phyloP scores from a whole-genome alignment of 1,140 invertebrate species.

The Lordiphosa collinella region DNA sequence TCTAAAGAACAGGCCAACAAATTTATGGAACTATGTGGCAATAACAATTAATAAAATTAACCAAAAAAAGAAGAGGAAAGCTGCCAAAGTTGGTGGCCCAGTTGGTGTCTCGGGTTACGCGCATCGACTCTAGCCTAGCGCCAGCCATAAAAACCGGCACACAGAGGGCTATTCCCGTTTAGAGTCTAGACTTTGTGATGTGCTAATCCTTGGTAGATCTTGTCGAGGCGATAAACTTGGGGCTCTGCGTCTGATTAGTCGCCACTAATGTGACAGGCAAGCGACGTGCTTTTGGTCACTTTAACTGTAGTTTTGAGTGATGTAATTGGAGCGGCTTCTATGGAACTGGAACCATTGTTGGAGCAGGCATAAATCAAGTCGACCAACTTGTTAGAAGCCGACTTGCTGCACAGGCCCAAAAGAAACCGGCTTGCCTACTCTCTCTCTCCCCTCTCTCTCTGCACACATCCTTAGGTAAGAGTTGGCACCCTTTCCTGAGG shows the following conservation, averaged over 20 bases:
- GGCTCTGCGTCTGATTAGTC: constrained; percentile 63
- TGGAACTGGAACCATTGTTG: constrained; percentile 25
- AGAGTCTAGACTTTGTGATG: constrained; percentile 44
- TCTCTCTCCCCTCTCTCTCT: neutral
- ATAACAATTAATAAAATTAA: constrained; percentile 76
- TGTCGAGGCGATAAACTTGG: constrained; percentile 68
- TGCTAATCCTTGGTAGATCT: constrained; percentile 70
- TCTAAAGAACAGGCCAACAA: constrained; percentile 34
- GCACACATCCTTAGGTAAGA: constrained; percentile 49
- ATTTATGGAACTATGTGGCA: constrained; percentile 67
- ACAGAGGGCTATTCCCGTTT: constrained; percentile 20
- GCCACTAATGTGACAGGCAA: constrained; percentile 67
- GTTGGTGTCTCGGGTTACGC: constrained; percentile 54
- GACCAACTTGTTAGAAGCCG: constrained; percentile 45
- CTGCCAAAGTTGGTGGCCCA: constrained; percentile 42
- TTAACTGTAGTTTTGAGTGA: constrained; percentile 57
- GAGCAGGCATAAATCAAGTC: constrained; percentile 53
- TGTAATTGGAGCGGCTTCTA: constrained; percentile 69
- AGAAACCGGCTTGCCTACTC: constrained; percentile 44
- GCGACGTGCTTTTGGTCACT: constrained; percentile 49
- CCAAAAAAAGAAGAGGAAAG: constrained; percentile 20
- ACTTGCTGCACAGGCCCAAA: constrained; percentile 33
- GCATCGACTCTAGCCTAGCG: constrained; percentile 48
- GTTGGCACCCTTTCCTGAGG: constrained; percentile 54
- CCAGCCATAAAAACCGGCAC: constrained; percentile 52